Conservation (phyloP, 2,797 vertebrate species). For the Trichosurus vulpecula region DNA sequence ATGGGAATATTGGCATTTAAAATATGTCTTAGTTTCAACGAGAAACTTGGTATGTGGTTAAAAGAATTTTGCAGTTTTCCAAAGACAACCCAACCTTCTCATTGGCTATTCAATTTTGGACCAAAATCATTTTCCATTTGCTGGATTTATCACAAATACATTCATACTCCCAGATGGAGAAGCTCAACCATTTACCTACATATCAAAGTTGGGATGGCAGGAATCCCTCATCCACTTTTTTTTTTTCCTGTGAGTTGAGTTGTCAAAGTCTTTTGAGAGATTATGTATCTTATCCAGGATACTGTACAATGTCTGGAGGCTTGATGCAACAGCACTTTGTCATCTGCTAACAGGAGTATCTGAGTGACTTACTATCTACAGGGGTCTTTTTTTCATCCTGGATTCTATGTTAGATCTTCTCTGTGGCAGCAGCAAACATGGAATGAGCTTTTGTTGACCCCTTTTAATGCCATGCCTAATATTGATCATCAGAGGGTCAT, state of each 20-base stretch:
- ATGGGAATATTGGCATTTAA: background rate
- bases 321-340: background rate
- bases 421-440: background rate
- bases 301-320: background rate
- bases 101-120: background rate
- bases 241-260: background rate
- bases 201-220: background rate
- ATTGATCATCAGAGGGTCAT: background rate
- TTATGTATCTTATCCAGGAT: background rate
- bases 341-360: background rate
- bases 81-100: background rate
- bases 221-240: background rate
- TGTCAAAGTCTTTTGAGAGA: background rate
- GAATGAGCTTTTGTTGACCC: background rate
- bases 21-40: background rate
- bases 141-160: background rate
- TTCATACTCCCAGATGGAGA: background rate
- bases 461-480: background rate
- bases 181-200: background rate
- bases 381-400: background rate
- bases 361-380: background rate
- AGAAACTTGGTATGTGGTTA: background rate
- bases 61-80: background rate
- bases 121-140: background rate
- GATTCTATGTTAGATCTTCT: background rate